phyloP scores from a whole-genome alignment of 23 tunicate genomes.

The Halocynthia roretzi region DNA sequence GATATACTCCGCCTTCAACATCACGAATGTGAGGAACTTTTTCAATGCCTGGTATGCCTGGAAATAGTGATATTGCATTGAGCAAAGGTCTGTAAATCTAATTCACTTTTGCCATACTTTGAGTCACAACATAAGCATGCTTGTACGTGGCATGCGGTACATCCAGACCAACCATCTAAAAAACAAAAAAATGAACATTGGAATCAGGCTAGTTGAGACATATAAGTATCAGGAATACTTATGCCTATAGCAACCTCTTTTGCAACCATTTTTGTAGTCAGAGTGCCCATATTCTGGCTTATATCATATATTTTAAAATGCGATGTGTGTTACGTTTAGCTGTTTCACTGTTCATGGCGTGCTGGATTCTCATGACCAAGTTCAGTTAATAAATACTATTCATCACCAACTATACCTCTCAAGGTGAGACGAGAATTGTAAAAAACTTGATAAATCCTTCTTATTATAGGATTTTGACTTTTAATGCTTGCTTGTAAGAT shows the following conservation, averaged over 20 bases:
- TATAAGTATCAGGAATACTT: not conserved
- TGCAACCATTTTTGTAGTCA: not conserved
- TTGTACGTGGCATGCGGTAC: slow-evolving; percentile 53
- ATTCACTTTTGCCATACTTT: slow-evolving; percentile 11
- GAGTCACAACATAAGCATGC: slow-evolving; percentile 69
- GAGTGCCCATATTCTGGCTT: not conserved
- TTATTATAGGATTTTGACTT: too few relatives aligned
- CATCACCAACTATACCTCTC: too few relatives aligned
- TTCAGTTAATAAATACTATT: too few relatives aligned
- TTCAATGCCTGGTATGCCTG: slow-evolving; percentile 48
- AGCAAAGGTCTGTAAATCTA: not conserved
- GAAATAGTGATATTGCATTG: not conserved
- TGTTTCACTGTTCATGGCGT: too few relatives aligned
- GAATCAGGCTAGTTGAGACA: not conserved
- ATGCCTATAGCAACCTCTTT: not conserved
- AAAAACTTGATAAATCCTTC: too few relatives aligned
- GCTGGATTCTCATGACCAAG: too few relatives aligned
- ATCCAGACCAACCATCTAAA: slow-evolving; percentile 63
- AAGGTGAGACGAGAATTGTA: too few relatives aligned
- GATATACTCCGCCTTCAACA: slow-evolving; percentile 30
- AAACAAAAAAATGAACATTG: not conserved
- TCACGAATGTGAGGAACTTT: slow-evolving; percentile 58
- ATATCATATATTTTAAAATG: too few relatives aligned
- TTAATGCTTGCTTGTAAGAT: too few relatives aligned
- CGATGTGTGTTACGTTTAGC: too few relatives aligned